These are phyloP conservation scores for Tubulanus polymorphus DNA, from an alignment of 2,888 invertebrate genomes.

Conservation along the genomic window DNA sequence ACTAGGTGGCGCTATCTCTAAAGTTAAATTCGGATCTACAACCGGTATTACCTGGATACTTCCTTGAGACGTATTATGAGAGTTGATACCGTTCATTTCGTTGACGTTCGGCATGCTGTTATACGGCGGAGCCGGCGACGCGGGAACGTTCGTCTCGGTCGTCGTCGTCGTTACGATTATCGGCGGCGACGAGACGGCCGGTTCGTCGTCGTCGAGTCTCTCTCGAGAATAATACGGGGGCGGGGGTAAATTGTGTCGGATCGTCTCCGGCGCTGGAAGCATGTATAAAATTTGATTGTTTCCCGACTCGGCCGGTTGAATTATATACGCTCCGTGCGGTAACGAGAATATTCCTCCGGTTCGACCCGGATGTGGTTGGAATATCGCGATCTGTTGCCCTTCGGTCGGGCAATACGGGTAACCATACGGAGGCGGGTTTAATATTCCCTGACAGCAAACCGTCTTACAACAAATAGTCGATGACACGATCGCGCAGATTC, in stretches of 20 bases:
- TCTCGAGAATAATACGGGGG: neutral
- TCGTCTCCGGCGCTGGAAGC: neutral
- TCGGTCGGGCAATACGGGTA: neutral
- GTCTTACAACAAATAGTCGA: constrained; percentile 10
- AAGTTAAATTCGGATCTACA: no score
- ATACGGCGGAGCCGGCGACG: neutral
- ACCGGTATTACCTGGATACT: no score
- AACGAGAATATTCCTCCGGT: neutral
- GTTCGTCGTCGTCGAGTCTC: neutral
- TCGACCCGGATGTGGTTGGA: neutral
- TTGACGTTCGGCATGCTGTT: neutral
- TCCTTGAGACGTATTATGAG: neutral
- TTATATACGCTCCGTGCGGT: neutral
- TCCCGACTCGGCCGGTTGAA: neutral
- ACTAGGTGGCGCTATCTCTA: no score
- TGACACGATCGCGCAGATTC: constrained; percentile 6
- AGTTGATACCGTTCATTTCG: neutral
- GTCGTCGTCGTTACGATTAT: neutral
- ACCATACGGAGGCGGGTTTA: neutral
- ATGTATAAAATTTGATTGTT: neutral
- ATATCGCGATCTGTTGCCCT: neutral
- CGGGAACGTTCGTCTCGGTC: neutral
- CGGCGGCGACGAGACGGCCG: neutral
- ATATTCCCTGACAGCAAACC: constrained; percentile 12
- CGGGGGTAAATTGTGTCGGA: neutral